A percentile compares a stretch with the other conserved stretches of the same genome.
These are phyloP conservation scores for Phalacrocorax brasilianus DNA, from an alignment of 2,113 vertebrate genomes.

Conservation along the genomic window DNA sequence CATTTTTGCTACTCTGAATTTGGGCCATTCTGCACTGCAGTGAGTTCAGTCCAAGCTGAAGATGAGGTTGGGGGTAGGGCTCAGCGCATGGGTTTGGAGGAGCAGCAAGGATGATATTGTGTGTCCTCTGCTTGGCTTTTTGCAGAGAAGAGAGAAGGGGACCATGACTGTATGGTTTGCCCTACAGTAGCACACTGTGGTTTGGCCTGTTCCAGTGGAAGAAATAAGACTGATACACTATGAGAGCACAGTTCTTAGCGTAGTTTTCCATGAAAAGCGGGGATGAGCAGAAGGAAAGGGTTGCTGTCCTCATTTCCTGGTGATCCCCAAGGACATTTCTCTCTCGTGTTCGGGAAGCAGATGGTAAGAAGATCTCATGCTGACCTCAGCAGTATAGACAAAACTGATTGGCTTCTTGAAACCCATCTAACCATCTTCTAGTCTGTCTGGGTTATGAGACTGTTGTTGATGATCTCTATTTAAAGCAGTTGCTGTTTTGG, in stretches of 20 bases:
- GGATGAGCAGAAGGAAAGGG: neutral
- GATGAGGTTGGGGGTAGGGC: neutral
- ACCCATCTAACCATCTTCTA: neutral
- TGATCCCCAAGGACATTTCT: neutral
- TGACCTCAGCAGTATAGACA: neutral
- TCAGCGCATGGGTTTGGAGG: neutral
- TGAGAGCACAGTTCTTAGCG: neutral
- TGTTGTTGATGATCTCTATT: neutral
- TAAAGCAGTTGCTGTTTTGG: neutral
- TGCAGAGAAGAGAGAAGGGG: neutral
- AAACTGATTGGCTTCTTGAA: neutral
- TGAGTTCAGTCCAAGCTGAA: neutral
- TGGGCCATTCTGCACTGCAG: rapidly evolving
- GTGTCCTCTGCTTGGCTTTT: neutral
- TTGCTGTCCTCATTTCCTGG: neutral
- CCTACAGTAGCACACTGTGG: neutral
- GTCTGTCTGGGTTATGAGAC: neutral
- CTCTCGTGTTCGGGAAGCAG: neutral
- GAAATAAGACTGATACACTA: neutral
- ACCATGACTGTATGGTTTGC: neutral
- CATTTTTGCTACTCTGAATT: neutral
- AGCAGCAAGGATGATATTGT: neutral
- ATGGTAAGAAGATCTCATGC: neutral
- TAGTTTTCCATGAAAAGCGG: neutral
- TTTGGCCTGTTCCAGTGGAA: neutral